These are phyloP conservation scores for Stegostoma tigrinum DNA, from an alignment of 2,113 vertebrate genomes.

Conservation along the genomic window DNA sequence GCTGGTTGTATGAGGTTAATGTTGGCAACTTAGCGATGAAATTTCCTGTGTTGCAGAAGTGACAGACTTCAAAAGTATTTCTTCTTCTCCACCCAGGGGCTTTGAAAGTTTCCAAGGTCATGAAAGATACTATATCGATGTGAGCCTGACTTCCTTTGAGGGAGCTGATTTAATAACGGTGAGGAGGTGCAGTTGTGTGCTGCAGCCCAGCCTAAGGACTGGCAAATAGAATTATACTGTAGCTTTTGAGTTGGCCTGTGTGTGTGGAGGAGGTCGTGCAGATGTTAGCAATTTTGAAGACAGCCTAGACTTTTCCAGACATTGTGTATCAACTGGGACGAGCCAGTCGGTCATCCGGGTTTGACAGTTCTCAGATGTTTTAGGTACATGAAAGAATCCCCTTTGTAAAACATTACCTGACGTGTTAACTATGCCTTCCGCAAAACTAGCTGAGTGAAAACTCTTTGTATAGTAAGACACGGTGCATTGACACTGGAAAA, in stretches of 20 bases:
- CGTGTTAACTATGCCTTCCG: background rate
- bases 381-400: background rate
- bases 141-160: background rate
- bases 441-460: background rate
- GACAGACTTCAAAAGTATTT: background rate
- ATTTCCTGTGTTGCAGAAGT: background rate
- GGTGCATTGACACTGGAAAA: background rate
- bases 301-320: background rate
- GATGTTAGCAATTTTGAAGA: conserved; percentile 8
- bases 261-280: background rate
- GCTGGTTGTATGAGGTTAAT: background rate
- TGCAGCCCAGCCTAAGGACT: background rate
- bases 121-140: background rate
- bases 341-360: background rate
- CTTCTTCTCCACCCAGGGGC: background rate
- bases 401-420: background rate
- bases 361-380: background rate
- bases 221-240: background rate
- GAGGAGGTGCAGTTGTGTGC: background rate
- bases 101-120: background rate
- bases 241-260: background rate
- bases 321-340: background rate
- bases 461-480: background rate
- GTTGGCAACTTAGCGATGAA: background rate
- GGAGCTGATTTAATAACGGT: background rate